Conservation (phyloP, 2,113 vertebrate genomes). For the Colius striatus region DNA sequence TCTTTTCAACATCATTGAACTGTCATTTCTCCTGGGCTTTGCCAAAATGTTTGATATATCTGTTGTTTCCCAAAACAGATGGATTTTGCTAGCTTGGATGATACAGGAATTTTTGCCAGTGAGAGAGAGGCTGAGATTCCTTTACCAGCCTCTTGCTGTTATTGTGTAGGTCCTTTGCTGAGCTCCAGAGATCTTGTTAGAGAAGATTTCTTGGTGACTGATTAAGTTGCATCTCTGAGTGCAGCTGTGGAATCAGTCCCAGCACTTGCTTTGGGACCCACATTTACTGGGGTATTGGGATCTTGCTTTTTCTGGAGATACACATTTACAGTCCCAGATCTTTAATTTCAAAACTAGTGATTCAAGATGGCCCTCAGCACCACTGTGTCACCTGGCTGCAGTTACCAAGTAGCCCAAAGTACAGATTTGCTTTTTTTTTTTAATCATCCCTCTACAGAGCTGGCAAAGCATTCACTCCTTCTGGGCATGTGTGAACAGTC, state of each 20-base stretch:
- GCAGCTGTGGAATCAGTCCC: neutral
- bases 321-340: neutral
- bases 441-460: neutral
- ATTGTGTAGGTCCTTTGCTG: neutral
- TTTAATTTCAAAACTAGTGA: neutral
- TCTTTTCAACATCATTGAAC: constrained; percentile 28
- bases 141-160: neutral
- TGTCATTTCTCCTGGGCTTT: constrained; percentile 36
- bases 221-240: neutral
- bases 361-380: neutral
- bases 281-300: neutral
- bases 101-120: neutral
- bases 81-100: neutral
- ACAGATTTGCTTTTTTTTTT: neutral
- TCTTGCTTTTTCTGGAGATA: neutral
- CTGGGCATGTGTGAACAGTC: neutral
- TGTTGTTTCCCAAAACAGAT: neutral
- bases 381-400: neutral
- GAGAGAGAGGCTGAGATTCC: neutral
- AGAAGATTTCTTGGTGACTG: neutral
- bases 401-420: neutral
- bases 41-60: neutral
- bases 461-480: neutral
- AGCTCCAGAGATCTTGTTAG: neutral
- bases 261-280: neutral